Evolutionary conservation across 2,113 vertebrate genomes (phyloP).

Genomic region (Lophius piscatorius): DNA sequence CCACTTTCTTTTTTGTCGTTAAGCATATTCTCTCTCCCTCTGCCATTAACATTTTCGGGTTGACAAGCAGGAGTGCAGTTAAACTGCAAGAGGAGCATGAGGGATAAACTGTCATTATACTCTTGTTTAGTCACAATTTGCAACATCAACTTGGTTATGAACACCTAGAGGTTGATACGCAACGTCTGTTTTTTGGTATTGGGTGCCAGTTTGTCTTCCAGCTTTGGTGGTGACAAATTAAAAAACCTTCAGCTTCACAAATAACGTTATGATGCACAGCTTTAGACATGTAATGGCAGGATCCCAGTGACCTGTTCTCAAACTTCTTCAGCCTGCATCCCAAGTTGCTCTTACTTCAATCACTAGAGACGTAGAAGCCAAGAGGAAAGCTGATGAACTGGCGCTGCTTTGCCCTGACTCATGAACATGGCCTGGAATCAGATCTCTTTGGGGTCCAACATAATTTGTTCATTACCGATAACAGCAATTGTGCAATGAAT

Average conservation of each 20-base stretch:
- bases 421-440: slow-evolving; percentile 46
- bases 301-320: slow-evolving; percentile 5
- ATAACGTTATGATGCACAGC: slow-evolving; percentile 20
- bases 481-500: slow-evolving; percentile 63
- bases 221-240: slow-evolving; percentile 50
- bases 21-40: slow-evolving; percentile 46
- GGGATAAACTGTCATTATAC: slow-evolving; percentile 34
- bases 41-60: slow-evolving; percentile 51
- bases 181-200: slow-evolving; percentile 48
- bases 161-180: slow-evolving; percentile 46
- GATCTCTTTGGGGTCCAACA: slow-evolving; percentile 57
- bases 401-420: slow-evolving; percentile 55
- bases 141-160: slow-evolving; percentile 17
- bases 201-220: slow-evolving; percentile 55
- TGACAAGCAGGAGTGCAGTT: slow-evolving; percentile 34
- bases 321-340: slow-evolving; percentile 21
- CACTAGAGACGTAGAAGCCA: slow-evolving; percentile 22
- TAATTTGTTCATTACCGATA: slow-evolving; percentile 64
- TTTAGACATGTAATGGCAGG: slow-evolving; percentile 53
- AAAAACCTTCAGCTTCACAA: slow-evolving; percentile 22
- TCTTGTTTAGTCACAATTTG: slow-evolving; percentile 23
- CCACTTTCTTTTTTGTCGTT: slow-evolving; percentile 46
- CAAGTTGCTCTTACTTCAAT: slow-evolving; percentile 32
- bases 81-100: slow-evolving; percentile 22
- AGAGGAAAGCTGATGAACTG: slow-evolving; percentile 54